Percentiles rank a stretch among this genome's conserved stretches.
Evolutionary conservation across 2,797 vertebrate genomes (phyloP).

Genomic region (Loris lydekkerianus): DNA sequence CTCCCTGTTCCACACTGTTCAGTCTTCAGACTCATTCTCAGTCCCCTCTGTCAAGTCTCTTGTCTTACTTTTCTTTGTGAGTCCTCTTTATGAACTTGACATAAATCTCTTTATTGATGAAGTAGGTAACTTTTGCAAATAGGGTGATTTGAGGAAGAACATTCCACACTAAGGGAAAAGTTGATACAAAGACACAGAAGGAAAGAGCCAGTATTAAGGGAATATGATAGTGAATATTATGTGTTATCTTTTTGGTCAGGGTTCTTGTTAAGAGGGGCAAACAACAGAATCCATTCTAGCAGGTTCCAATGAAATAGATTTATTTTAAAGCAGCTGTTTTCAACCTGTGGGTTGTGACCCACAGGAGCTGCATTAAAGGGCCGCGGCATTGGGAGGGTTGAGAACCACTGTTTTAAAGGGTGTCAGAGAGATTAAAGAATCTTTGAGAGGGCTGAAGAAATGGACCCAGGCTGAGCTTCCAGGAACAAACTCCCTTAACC

Average conservation of each 20-base stretch:
- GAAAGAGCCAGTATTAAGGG: slow-evolving; percentile 20
- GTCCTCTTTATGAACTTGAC: slow-evolving; percentile 14
- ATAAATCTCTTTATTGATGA: slow-evolving; percentile 44
- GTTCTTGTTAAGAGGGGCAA: slow-evolving; percentile 12
- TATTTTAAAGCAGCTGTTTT: neutral
- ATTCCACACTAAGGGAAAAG: neutral
- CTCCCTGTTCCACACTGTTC: neutral
- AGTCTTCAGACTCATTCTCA: slow-evolving; percentile 10
- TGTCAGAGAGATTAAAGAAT: slow-evolving; percentile 1
- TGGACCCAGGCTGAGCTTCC: neutral
- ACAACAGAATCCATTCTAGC: slow-evolving; percentile 46
- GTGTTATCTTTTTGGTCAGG: slow-evolving; percentile 40
- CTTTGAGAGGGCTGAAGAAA: slow-evolving; percentile 37
- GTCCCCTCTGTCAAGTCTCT: neutral
- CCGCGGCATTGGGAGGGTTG: no score
- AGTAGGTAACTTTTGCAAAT: slow-evolving; percentile 38
- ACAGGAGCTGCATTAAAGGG: no score
- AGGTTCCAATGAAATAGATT: slow-evolving; percentile 22
- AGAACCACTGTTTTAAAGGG: neutral
- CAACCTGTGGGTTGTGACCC: no score
- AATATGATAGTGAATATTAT: slow-evolving; percentile 6
- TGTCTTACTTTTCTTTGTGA: slow-evolving; percentile 54
- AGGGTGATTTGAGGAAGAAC: neutral
- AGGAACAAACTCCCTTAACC: slow-evolving; percentile 2
- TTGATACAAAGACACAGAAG: slow-evolving; percentile 38